Evolutionary conservation across 1,140 invertebrate species (phyloP), one percentile per base, ranked within the genome.

Genomic region (Magallana gigas): DNA sequence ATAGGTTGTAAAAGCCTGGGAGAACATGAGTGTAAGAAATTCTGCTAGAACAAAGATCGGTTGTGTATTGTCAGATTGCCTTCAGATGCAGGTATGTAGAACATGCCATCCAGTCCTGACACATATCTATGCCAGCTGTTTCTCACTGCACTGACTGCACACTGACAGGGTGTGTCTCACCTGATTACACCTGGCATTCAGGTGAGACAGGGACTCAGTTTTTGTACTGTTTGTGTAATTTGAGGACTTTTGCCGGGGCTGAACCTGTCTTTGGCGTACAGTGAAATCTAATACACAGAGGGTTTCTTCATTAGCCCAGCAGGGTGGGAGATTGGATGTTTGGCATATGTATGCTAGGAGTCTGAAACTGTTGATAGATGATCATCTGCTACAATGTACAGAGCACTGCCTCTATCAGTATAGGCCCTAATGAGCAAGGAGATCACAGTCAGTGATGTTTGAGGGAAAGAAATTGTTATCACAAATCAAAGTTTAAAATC

Each of bases 61-160:
- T 18, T 68, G 68, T 76, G 18, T 76, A 29, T 76, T 12, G 68
- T 23, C 14, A 62, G 68, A 76, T 76, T 23, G 23, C 68, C 68
- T 76, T 8, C 68, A 76, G 68, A 76, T 76, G 68, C 14, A 76
- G 68, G 68, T 11, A 76, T 76, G 68, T 12, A 29, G 68, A 48
- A 48, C 60, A 76, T 76, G 23, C 23, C 11, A 11, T 76, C 23
- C 0, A 29, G 18, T 76, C 36, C 23, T 76, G 68, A 76, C 68
- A 76, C 68, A 76, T 29, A 76, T 23, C 23, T 76, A 29, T 9
- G 6, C 68, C 68, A 76, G 68, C 23, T 76, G 68, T 76, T 76
- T 6, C 68, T 36, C 36, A 29, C 36, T 76, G 23, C 68, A 76
- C 23, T 29, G 23, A 76, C 68, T 76, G 68, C 68, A 76, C 23